Base-by-base conservation (phyloP, 2,888 invertebrate genomes). In the Patella pellucida region DNA sequence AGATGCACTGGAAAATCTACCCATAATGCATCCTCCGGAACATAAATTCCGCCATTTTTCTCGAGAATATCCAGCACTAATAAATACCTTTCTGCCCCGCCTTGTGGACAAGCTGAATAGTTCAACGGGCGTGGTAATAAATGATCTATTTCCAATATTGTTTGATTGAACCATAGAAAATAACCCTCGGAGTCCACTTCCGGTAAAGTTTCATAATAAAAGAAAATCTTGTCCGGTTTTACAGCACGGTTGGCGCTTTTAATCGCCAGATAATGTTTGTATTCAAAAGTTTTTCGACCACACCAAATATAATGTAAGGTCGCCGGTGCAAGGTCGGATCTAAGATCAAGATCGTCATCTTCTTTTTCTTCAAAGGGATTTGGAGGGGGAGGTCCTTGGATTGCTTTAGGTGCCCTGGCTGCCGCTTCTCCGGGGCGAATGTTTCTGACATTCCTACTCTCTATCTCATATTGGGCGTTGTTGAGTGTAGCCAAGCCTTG, bases 1-100 rank as follows among this genome's bases (percentile, higher is more conserved):
- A 82, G 72, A 52, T 82, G 80, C 41, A 82, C 77, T 5, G 82
- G 82, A 52, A 82, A 82, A 67, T 82, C 82, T 27, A 82, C 79
- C 72, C 80, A 75, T 16, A 82, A 69, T 19, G 82, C 79, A 71
- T 80, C 80, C 51, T 82, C 82, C 4, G 82, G 82, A 7, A 82
- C 72, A 67, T 78, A 82, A 52, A 82, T 79, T 23, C 82, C 82
- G 27, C 82, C 82, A 54, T 80, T 78, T 27, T 76, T 69, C 23
- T 82, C 80, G 27, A 82, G 72, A 5, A 82, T 71, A 52, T 77
- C 76, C 50, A 82, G 68, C 14, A 79, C 75, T 4, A 78, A 67
- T 74, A 82, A 72, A 76, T 80, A 82, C 68, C 77, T 69, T 1
- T 80, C 76, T 15, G 82, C 76, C 14, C 79, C 81, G 5, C 72